Conservation (phyloP, 2,888 invertebrate genomes). For the Meliscaeva auricollis region DNA sequence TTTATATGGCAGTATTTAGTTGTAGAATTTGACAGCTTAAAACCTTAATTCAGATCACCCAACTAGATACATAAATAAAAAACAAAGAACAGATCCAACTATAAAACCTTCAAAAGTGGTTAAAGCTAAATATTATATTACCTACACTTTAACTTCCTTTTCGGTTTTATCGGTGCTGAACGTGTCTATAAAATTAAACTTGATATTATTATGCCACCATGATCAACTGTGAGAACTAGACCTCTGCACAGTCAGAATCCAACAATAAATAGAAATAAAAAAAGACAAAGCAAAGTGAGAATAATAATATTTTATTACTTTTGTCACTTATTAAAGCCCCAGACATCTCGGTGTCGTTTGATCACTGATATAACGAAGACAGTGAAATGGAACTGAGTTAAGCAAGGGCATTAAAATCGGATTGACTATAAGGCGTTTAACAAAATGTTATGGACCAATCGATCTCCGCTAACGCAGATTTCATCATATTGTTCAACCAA, state of each 20-base stretch:
- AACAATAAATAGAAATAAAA: background rate
- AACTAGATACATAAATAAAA: constrained; percentile 4
- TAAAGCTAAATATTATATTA: constrained; percentile 20
- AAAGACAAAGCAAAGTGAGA: constrained; percentile 3
- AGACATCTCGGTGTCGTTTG: constrained; percentile 16
- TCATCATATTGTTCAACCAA: constrained; percentile 43
- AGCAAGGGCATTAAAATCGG: constrained; percentile 54
- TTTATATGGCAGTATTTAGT: background rate
- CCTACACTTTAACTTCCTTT: constrained; percentile 20
- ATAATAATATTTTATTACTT: constrained; percentile 25
- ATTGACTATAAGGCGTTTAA: constrained; percentile 34
- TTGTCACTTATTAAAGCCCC: constrained; percentile 47
- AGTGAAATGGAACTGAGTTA: constrained; percentile 38
- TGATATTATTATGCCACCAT: constrained; percentile 16
- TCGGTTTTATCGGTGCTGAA: background rate
- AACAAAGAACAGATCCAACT: background rate
- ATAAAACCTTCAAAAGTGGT: constrained; percentile 23
- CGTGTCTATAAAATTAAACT: constrained; percentile 4
- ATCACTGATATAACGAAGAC: background rate
- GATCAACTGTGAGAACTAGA: constrained; percentile 53
- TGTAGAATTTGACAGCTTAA: constrained; percentile 10
- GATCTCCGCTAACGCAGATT: constrained; percentile 49
- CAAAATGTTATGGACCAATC: constrained; percentile 42
- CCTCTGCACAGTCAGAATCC: constrained; percentile 10
- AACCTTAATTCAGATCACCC: background rate